Conservation (phyloP, 2,113 vertebrate species). For the Trogon melanurus region DNA sequence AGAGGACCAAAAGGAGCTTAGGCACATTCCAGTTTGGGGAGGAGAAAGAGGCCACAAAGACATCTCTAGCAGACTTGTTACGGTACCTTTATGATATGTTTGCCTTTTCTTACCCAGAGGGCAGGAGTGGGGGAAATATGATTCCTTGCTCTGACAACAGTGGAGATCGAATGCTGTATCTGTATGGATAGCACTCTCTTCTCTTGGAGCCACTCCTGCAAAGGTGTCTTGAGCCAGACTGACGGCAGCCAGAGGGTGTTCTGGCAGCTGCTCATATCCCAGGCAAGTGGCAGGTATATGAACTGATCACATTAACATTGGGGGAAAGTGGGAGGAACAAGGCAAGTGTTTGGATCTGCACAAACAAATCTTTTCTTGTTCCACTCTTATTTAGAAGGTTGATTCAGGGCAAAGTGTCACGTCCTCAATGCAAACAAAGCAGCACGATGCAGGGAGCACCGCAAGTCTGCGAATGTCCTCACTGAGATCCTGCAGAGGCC, state of each 20-base stretch:
- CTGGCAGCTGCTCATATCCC: not conserved
- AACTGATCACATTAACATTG: not conserved
- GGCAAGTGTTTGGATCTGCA: not conserved
- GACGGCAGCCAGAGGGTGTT: constrained; percentile 31
- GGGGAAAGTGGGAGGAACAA: not conserved
- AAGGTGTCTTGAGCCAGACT: not conserved
- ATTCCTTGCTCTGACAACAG: not conserved
- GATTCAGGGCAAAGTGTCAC: not conserved
- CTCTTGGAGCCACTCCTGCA: not conserved
- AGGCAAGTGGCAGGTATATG: not conserved
- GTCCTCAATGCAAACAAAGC: not conserved
- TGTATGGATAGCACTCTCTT: not conserved
- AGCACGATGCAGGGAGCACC: not conserved
- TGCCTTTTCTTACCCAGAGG: constrained; percentile 37
- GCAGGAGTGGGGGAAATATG: not conserved
- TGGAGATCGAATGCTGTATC: not conserved
- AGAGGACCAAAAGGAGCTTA: constrained; percentile 46
- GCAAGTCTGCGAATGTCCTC: not conserved
- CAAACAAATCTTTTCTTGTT: not conserved
- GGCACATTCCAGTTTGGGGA: constrained; percentile 59
- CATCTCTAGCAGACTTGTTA: constrained; percentile 20
- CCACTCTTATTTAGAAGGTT: not conserved
- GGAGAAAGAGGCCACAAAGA: constrained; percentile 47
- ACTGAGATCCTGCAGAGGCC: not conserved
- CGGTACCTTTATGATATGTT: constrained; percentile 29